Base-by-base conservation (phyloP, 2,113 vertebrate genomes). In the Gopherus evgoodei region DNA sequence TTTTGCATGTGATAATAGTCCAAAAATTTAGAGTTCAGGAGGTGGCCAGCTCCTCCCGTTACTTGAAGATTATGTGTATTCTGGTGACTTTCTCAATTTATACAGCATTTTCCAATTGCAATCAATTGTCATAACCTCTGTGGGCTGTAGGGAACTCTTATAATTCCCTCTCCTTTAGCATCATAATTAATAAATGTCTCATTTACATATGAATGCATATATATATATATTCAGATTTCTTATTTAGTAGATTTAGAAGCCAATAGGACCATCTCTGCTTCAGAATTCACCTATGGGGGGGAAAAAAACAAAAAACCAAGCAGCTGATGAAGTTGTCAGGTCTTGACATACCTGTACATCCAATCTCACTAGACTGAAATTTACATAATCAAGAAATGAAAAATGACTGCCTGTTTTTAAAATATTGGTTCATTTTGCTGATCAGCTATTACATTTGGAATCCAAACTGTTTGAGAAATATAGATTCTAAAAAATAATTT, bases 161-260 rank as follows among this genome's bases (percentile, higher is more conserved):
- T 69, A 5, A 17, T 44, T 44, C 62, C 86, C 22, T 38, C 3
- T 52, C 53, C 38, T 2, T 38, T 5, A 87, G 54, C 31, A 72
- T 17, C 72, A 50, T n/a, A 65, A 80, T 35, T 69, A 62, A 52
- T 62, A 75, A 69, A 69, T 11, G 65, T 76, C 75, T 76, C 38
- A 8, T 81, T 87, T 59, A 86, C 87, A 90, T 65, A 86, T 21
- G 88, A 93, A 94, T 84, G 1, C 56, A 12, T 95, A 93, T 47
- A 83, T 47, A 12, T 47, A 47, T 53, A 88, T 79, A 78, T 49
- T 13, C 21, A n/a, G 75, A 86, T 90, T 93, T 91, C 83, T 87
- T 93, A 75, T 17, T 47, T 42, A 91, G 50, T 29, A 85, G 24
- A 19, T 90, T 17, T 52, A 91, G 79, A 27, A 11, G 5, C 5